phyloP scores from a whole-genome alignment of 2,113 vertebrate species.

The Sturnira hondurensis region DNA sequence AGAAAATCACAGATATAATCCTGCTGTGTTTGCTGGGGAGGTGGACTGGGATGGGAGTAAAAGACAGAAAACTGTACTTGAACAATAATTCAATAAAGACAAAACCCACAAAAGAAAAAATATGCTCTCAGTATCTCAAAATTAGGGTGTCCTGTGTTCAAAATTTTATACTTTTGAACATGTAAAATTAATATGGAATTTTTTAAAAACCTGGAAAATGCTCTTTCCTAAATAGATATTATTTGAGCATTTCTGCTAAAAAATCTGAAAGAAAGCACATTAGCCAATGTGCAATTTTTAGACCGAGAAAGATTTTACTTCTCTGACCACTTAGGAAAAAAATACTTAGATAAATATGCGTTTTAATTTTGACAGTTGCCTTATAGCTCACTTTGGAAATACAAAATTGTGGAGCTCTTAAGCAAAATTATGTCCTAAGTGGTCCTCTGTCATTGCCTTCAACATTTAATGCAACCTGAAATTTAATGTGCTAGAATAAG shows the following conservation, averaged over 20 bases:
- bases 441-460: background rate
- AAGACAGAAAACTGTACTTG: no score
- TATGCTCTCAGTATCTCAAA: background rate
- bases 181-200: background rate
- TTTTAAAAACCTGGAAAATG: background rate
- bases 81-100: no score
- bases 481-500: background rate
- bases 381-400: background rate
- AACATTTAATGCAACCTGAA: background rate
- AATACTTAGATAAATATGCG: background rate
- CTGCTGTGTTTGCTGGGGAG: no score
- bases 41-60: no score
- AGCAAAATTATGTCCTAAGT: conserved; percentile 2
- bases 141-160: background rate
- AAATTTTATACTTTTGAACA: background rate
- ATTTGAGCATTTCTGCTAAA: background rate
- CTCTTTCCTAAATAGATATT: background rate
- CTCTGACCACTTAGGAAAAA: background rate
- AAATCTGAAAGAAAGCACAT: background rate
- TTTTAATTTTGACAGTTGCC: background rate
- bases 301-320: background rate
- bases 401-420: background rate
- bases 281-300: background rate
- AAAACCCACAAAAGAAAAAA: no score
- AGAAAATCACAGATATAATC: background rate